phyloP scores from a whole-genome alignment of 92 coral and sea anemone species.

The Epizoanthus scotinus region DNA sequence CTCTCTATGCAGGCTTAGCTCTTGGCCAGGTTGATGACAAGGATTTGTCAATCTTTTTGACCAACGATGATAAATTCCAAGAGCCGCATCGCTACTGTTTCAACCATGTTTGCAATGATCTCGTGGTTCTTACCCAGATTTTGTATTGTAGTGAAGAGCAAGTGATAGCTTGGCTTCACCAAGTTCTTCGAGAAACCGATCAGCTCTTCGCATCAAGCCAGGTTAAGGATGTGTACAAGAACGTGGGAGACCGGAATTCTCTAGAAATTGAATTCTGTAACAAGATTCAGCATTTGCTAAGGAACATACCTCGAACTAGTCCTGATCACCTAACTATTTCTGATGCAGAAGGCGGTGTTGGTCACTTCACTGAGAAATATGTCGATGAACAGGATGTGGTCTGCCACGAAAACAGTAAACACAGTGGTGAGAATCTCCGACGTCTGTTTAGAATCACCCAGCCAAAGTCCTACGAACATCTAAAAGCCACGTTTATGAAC shows the following conservation, averaged over 20 bases:
- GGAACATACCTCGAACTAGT: background rate
- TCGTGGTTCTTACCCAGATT: constrained; percentile 55
- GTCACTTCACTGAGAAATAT: constrained; percentile 22
- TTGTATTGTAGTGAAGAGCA: constrained; percentile 69
- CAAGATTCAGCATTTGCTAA: constrained; percentile 3
- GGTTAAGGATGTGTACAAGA: constrained; percentile 18
- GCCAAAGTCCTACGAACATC: constrained; percentile 65
- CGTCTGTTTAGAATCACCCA: constrained; percentile 71
- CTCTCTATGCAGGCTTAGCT: constrained; percentile 79
- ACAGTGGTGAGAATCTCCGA: constrained; percentile 57
- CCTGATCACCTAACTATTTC: background rate
- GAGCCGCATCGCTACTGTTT: constrained; percentile 63
- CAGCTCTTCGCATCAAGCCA: constrained; percentile 48
- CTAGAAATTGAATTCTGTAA: constrained; percentile 23
- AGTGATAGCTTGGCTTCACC: constrained; percentile 68
- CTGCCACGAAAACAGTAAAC: constrained; percentile 32
- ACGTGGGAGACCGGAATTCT: constrained; percentile 3
- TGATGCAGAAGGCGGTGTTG: background rate
- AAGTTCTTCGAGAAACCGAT: constrained; percentile 53
- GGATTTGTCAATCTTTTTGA: constrained; percentile 47
- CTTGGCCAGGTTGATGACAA: constrained; percentile 52
- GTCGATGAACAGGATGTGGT: constrained; percentile 70
- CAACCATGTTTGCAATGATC: constrained; percentile 62
- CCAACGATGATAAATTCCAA: constrained; percentile 18
- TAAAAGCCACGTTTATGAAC: constrained; percentile 62